A percentile compares a stretch with the other conserved stretches of the same genome.
Conservation (phyloP, 2,113 vertebrate species). For the Callionymus lyra region DNA sequence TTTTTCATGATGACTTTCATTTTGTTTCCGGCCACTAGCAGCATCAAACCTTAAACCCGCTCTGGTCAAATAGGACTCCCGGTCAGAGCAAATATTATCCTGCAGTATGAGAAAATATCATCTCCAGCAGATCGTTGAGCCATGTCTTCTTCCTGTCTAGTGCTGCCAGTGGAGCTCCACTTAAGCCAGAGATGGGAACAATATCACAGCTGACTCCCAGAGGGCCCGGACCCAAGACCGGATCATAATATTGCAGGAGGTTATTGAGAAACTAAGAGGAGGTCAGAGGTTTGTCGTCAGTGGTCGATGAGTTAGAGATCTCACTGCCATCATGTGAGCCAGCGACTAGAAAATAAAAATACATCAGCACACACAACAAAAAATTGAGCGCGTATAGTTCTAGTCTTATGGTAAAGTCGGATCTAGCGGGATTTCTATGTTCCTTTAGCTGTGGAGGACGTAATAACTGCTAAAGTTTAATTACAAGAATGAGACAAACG, state of each 20-base stretch:
- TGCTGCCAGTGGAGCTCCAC: slow-evolving; percentile 31
- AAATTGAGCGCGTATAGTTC: no score
- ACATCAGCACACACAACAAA: no score
- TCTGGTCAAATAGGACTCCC: background rate
- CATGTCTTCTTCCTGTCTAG: slow-evolving; percentile 38
- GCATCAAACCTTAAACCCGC: no score
- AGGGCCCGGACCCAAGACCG: slow-evolving; percentile 33
- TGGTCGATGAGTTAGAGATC: slow-evolving; percentile 29
- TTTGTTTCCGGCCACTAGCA: no score
- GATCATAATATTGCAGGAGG: slow-evolving; percentile 44
- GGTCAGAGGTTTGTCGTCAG: slow-evolving; percentile 47
- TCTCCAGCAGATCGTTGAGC: slow-evolving; percentile 28
- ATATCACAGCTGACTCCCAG: slow-evolving; percentile 40
- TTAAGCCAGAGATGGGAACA: slow-evolving; percentile 49
- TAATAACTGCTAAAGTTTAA: background rate
- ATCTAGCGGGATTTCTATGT: no score
- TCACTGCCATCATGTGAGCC: no score
- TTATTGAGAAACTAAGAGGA: slow-evolving; percentile 41
- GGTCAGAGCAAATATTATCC: slow-evolving; percentile 17
- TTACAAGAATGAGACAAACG: background rate
- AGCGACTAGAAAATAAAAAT: no score
- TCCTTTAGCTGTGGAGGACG: no score
- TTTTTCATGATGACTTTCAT: no score
- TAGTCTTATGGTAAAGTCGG: no score
- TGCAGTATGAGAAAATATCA: slow-evolving; percentile 22